A percentile compares a stretch with the other conserved stretches of the same genome.
These are phyloP conservation scores for Caranx melampygus DNA, from an alignment of 2,113 vertebrate species.

Conservation along the genomic window DNA sequence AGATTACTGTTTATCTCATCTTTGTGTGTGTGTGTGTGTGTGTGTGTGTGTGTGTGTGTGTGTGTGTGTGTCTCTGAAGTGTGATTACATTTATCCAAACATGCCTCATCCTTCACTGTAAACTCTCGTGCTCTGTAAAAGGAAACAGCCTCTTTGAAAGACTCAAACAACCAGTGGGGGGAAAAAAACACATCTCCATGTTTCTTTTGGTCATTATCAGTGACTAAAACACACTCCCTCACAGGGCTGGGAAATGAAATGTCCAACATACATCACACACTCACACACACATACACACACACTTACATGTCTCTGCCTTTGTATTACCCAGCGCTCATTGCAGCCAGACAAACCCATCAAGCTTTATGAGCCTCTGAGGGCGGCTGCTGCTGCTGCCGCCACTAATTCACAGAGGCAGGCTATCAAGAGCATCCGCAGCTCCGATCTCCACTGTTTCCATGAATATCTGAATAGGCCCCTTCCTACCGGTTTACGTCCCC, in stretches of 20 bases:
- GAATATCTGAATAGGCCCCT: conserved; percentile 67
- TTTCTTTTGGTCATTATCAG: conserved; percentile 28
- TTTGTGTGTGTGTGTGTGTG: background rate
- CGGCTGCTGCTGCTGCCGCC: conserved; percentile 14
- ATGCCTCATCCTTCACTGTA: background rate
- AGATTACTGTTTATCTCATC: background rate
- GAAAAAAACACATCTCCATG: conserved; percentile 4
- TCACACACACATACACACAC: conserved; percentile 4
- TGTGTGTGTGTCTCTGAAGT: conserved; percentile 4
- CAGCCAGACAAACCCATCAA: conserved; percentile 71
- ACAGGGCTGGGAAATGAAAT: conserved; percentile 32
- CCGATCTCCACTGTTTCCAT: conserved; percentile 56
- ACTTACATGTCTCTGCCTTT: conserved; percentile 27
- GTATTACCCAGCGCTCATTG: conserved; percentile 53
- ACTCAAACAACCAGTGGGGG: conserved; percentile 9
- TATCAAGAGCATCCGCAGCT: conserved; percentile 53
- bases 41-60: no score
- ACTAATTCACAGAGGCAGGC: conserved; percentile 57
- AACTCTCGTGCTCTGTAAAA: background rate
- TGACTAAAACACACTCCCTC: conserved; percentile 41
- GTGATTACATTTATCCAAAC: background rate
- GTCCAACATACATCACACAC: background rate
- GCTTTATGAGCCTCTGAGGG: conserved; percentile 58
- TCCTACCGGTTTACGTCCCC: conserved; percentile 31
- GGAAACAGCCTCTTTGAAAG: background rate